Evolutionary conservation across 2,888 invertebrate species (phyloP).

Genomic region (Epirrita christyi): DNA sequence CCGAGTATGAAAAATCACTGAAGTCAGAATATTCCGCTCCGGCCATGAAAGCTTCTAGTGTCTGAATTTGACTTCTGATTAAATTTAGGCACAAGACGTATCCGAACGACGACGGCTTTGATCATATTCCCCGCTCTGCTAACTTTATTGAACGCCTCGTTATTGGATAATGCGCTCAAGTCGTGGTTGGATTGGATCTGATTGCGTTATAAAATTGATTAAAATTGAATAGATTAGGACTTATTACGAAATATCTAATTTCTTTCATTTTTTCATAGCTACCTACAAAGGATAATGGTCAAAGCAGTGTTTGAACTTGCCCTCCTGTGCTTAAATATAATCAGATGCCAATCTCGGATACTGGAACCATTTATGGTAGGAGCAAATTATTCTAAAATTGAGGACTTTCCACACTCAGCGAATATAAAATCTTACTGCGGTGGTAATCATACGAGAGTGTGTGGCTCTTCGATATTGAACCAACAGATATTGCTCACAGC

Average conservation of each 20-base stretch:
- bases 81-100: constrained; percentile 23
- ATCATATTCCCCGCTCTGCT: neutral
- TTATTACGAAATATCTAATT: neutral
- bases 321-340: neutral
- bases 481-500: constrained; percentile 21
- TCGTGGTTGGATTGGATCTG: neutral
- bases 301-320: constrained; percentile 5
- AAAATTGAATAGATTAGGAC: neutral
- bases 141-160: neutral
- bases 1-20: neutral
- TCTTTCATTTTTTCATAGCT: neutral
- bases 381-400: constrained; percentile 10
- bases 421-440: constrained; percentile 9
- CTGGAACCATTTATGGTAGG: constrained; percentile 10
- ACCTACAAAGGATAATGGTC: constrained; percentile 3
- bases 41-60: neutral
- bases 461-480: constrained; percentile 36
- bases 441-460: neutral
- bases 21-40: neutral
- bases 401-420: constrained; percentile 13
- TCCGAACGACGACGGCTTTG: constrained; percentile 38
- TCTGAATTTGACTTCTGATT: neutral
- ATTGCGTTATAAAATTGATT: neutral
- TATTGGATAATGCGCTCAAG: neutral
- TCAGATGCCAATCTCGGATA: neutral